Evolutionary conservation across 1,140 invertebrate genomes (phyloP), one percentile per base, ranked within the genome.

Genomic region (Drosophila tsacasi): DNA sequence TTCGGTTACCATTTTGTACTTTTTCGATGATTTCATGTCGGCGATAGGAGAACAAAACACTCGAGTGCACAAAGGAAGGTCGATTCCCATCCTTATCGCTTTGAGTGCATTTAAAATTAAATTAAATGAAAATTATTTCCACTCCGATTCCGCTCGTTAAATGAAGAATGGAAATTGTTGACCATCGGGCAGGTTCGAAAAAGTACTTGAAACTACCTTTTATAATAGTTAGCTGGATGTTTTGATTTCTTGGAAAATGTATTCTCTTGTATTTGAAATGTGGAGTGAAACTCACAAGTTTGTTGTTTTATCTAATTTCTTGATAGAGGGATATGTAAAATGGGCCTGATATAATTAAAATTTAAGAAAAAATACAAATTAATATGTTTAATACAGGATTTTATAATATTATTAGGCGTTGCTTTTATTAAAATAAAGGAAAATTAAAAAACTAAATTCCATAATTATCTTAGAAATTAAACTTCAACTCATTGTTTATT

Each of bases 41-140:
- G 13, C 69, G 69, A 74, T 83, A 83, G 59, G 61, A 50, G 60
- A 77, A 82, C 69, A 77, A 79, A 83, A 61, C 68, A 61, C 55
- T 83, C 39, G 35, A 47, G 64, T 46, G 67, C 25, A 25, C 65
- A 50, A 52, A n/a, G 46, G 46, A 37, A 44, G 68, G 46, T 74
- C 68, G 55, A 50, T 42, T 46, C 30, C 37, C 49, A 42, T 60
- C 44, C 52, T 72, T 42, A 50, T 73, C 46, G 55, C 32, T 39
- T 83, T 67, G 61, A 83, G 69, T 83, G 80, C 79, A 81, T 81
- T 81, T 81, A 77, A 81, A 81, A 75, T 72, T 69, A 83, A 83
- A 83, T 83, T 83, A 81, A 81, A 81, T 81, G 61, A 76, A 62
- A 81, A 71, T 81, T 74, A 63, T 66, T 78, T 78, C 57, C 75